phyloP scores from a whole-genome alignment of 1,140 invertebrate species.

The Ptiloglossa arizonensis region DNA sequence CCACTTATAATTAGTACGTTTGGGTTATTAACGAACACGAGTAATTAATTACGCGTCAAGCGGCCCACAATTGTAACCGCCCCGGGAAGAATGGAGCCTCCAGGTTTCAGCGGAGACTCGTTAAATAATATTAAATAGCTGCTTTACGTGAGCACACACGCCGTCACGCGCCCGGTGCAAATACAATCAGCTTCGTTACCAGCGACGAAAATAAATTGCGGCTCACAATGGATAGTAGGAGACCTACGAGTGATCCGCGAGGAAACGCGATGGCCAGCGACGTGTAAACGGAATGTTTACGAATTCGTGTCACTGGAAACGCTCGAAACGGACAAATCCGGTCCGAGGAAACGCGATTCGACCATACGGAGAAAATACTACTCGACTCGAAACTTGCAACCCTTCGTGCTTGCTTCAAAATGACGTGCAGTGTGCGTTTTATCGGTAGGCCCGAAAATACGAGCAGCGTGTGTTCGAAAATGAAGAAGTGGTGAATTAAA shows the following conservation, averaged over 20 bases:
- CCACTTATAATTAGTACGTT: constrained; percentile 56
- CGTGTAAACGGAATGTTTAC: background rate
- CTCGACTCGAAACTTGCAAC: too few species aligned
- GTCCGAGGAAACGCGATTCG: background rate
- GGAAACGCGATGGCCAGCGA: background rate
- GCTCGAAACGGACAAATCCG: constrained; percentile 5
- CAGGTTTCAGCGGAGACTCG: constrained; percentile 45
- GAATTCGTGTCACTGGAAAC: constrained; percentile 24
- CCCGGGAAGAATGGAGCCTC: constrained; percentile 31
- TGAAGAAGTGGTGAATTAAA: too few species aligned
- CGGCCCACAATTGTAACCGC: constrained; percentile 30
- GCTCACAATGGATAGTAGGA: constrained; percentile 29
- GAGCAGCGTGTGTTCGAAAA: too few species aligned
- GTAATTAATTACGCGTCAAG: constrained; percentile 57
- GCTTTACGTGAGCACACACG: constrained; percentile 17
- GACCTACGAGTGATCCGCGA: constrained; percentile 31
- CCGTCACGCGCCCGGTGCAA: background rate
- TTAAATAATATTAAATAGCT: constrained; percentile 54
- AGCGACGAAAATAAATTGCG: constrained; percentile 43
- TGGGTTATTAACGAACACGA: constrained; percentile 56
- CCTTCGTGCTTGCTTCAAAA: too few species aligned
- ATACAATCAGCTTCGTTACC: constrained; percentile 48
- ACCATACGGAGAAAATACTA: too few species aligned
- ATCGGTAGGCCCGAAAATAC: too few species aligned
- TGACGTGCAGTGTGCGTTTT: too few species aligned